Conservation (phyloP, 2,888 invertebrate genomes). For the Drosophila parthenogenetica region DNA sequence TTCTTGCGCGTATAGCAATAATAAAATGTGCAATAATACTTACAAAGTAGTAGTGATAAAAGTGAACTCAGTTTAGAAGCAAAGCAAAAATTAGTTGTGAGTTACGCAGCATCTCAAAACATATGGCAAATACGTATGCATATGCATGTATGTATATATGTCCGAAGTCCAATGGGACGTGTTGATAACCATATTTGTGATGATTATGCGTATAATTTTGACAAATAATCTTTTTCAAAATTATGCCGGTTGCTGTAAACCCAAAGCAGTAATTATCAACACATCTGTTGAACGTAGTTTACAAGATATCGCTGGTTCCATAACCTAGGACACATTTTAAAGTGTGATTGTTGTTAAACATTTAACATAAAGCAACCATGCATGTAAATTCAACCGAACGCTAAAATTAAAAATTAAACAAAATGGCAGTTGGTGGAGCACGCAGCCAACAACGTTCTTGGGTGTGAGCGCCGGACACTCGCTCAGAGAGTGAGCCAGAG, state of each 20-base stretch:
- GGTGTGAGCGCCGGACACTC: slow-evolving; percentile 69
- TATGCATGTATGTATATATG: slow-evolving; percentile 31
- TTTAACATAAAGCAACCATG: slow-evolving; percentile 51
- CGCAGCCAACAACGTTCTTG: slow-evolving; percentile 59
- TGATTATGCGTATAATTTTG: slow-evolving; percentile 48
- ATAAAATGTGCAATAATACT: slow-evolving; percentile 34
- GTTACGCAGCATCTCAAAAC: slow-evolving; percentile 56
- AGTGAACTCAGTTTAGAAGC: slow-evolving; percentile 13
- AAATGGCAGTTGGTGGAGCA: slow-evolving; percentile 83
- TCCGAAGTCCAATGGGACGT: slow-evolving; percentile 61
- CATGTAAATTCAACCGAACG: slow-evolving; percentile 62
- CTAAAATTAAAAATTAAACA: slow-evolving; percentile 78
- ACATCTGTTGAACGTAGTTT: slow-evolving; percentile 36
- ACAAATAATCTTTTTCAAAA: slow-evolving; percentile 17
- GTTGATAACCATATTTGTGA: slow-evolving; percentile 64
- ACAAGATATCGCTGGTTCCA: slow-evolving; percentile 28
- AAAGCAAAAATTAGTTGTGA: slow-evolving; percentile 9
- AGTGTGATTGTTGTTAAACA: slow-evolving; percentile 34
- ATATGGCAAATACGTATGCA: slow-evolving; percentile 48
- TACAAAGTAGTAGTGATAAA: slow-evolving; percentile 16
- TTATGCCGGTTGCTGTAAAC: slow-evolving; percentile 41
- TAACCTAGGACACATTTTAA: slow-evolving; percentile 63
- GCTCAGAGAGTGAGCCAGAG: slow-evolving; percentile 41
- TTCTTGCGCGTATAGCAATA: slow-evolving; percentile 41
- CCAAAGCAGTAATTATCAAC: neutral